phyloP scores from a whole-genome alignment of 2,797 vertebrate species.

The Cynopterus sphinx region DNA sequence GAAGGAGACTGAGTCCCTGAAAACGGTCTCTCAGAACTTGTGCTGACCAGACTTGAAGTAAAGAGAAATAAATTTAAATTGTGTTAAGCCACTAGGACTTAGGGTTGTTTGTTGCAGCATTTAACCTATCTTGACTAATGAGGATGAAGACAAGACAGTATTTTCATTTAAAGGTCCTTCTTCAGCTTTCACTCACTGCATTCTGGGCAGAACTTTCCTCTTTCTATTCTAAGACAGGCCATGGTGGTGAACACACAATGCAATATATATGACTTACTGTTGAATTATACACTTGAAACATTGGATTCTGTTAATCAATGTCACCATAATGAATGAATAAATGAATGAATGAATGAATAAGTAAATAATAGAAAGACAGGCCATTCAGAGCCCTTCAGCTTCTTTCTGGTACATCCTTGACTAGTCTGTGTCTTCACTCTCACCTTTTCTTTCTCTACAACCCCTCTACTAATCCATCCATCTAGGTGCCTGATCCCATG shows the following conservation, averaged over 20 bases:
- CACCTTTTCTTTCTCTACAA: background rate
- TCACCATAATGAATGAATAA: too few species aligned
- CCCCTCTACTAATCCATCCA: background rate
- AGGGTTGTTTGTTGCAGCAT: background rate
- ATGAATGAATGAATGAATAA: too few species aligned
- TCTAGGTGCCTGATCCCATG: background rate
- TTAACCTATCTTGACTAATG: background rate
- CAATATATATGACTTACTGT: too few species aligned
- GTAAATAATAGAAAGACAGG: background rate
- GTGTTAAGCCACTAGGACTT: background rate
- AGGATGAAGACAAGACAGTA: background rate
- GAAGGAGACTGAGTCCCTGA: background rate
- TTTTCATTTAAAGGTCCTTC: background rate
- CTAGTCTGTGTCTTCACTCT: background rate
- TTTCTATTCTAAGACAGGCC: background rate
- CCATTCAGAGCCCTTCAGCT: background rate
- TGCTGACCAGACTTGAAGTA: background rate
- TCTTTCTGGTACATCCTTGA: background rate
- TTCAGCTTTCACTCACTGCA: background rate
- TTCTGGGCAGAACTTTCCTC: background rate
- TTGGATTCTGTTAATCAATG: too few species aligned
- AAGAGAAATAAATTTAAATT: background rate
- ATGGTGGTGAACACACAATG: too few species aligned
- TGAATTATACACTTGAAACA: too few species aligned
- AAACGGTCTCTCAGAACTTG: background rate